phyloP scores from a whole-genome alignment of 2,113 vertebrate genomes.

The Ginglymostoma cirratum region DNA sequence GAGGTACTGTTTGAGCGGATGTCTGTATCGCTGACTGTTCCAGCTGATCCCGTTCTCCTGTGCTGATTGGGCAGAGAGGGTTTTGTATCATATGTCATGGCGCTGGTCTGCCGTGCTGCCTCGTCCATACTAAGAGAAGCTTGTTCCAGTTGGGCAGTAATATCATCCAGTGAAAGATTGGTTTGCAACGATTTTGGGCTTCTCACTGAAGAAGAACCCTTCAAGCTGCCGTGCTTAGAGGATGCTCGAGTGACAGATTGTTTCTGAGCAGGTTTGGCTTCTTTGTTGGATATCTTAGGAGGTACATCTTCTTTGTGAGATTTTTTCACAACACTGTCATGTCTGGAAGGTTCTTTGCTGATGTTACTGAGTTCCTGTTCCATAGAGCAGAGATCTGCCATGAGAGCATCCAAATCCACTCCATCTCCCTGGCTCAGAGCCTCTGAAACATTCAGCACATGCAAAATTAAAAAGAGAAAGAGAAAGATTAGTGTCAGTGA shows the following conservation, averaged over 20 bases:
- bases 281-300: constrained; percentile 47
- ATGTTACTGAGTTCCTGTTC: constrained; percentile 92
- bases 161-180: constrained; percentile 89
- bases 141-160: constrained; percentile 92
- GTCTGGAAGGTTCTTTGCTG: constrained; percentile 69
- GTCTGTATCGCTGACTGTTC: constrained; percentile 81
- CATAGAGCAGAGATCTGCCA: constrained; percentile 96
- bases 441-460: constrained; percentile 63
- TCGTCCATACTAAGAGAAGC: constrained; percentile 98
- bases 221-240: constrained; percentile 67
- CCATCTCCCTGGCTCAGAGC: constrained; percentile 90
- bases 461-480: constrained; percentile 38
- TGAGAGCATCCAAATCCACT: constrained; percentile 93
- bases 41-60: constrained; percentile 80
- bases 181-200: constrained; percentile 60
- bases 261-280: constrained; percentile 67
- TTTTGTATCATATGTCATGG: constrained; percentile 56
- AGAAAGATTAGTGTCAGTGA: constrained; percentile 12
- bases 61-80: constrained; percentile 66
- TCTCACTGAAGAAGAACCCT: constrained; percentile 55
- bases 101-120: constrained; percentile 75
- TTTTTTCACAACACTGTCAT: constrained; percentile 59
- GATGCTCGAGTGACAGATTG: constrained; percentile 59
- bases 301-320: constrained; percentile 45
- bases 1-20: constrained; percentile 76